A percentile compares a stretch with the other conserved stretches of the same genome.
These are phyloP conservation scores for Lepilemur ruficaudatus DNA, from an alignment of 2,797 vertebrate species.

Conservation along the genomic window DNA sequence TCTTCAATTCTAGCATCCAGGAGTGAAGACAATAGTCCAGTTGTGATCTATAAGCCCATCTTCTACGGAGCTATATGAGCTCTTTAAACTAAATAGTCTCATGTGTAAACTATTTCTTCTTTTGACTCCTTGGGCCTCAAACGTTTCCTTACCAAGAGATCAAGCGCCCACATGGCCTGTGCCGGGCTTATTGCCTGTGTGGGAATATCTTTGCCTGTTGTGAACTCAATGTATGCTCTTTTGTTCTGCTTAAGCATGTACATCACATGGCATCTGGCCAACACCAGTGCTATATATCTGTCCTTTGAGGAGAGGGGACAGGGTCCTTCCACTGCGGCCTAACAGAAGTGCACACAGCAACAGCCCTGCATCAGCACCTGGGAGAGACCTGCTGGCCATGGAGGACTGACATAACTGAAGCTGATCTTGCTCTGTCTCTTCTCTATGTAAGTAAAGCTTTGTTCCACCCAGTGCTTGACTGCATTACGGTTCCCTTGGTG, in stretches of 20 bases:
- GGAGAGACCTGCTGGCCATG: neutral
- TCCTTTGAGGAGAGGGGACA: neutral
- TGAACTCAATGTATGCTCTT: neutral
- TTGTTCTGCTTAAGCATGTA: neutral
- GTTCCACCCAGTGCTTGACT: neutral
- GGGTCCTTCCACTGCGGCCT: neutral
- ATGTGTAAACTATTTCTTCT: neutral
- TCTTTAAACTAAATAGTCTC: neutral
- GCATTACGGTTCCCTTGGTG: neutral
- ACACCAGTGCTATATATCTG: neutral
- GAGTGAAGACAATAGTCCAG: neutral
- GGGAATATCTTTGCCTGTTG: neutral
- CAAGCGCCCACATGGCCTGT: neutral
- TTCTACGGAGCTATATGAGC: neutral
- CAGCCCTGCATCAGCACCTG: neutral
- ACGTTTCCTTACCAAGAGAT: neutral
- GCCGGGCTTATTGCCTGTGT: neutral
- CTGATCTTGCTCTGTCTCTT: neutral
- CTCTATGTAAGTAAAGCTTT: neutral
- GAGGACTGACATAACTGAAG: neutral
- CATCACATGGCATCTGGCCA: neutral
- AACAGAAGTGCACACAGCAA: neutral
- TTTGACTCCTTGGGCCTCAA: neutral
- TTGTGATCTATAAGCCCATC: neutral
- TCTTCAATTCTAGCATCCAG: neutral